phyloP scores from a whole-genome alignment of 2,113 vertebrate genomes.

The Ciconia boyciana region DNA sequence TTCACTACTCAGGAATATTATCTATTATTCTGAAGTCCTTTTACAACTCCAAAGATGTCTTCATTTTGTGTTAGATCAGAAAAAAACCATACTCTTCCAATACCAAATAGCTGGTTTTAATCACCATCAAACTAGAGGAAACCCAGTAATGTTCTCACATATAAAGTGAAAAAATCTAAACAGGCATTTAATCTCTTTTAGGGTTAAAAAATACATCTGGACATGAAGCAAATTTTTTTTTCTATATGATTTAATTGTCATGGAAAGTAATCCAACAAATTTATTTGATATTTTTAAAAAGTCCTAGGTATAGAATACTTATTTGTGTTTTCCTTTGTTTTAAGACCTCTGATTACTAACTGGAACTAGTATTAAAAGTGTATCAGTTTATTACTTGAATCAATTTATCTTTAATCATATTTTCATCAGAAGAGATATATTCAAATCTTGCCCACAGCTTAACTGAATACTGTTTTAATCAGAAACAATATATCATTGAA shows the following conservation, averaged over 20 bases:
- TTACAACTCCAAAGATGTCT: not conserved
- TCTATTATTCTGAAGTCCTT: not conserved
- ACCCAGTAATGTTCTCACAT: not conserved
- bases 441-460: not conserved
- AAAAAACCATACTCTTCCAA: not conserved
- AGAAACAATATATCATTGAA: not conserved
- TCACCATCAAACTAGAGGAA: not conserved
- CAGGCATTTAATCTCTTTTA: not conserved
- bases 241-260: not conserved
- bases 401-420: not conserved
- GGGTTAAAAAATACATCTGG: not conserved
- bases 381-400: not conserved
- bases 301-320: not conserved
- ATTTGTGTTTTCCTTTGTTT: not conserved
- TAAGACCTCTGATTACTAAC: not conserved
- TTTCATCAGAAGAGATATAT: not conserved
- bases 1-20: not conserved
- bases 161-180: not conserved
- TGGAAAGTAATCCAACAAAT: not conserved
- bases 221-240: not conserved
- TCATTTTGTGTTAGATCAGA: not conserved
- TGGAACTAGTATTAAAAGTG: not conserved
- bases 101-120: not conserved
- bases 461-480: not conserved
- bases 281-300: not conserved